Evolutionary conservation across 2,797 vertebrate genomes (phyloP).

Genomic region (Brachyrhaphis roseni): DNA sequence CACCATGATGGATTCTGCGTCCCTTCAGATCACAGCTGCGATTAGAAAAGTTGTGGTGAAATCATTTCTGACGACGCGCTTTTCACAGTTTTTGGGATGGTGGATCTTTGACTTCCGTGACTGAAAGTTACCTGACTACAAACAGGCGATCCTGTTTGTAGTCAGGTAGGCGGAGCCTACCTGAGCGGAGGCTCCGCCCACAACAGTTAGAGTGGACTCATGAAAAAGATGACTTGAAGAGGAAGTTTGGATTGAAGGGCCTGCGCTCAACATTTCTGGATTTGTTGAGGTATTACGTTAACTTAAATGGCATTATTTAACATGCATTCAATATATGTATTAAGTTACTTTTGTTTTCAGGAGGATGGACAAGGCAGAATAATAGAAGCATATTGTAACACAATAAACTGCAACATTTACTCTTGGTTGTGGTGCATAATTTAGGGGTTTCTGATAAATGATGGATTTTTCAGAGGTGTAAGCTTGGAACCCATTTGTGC

Average conservation of each 20-base stretch:
- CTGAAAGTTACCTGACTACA: slow-evolving; percentile 46
- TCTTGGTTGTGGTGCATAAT: background rate
- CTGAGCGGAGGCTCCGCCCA: slow-evolving; percentile 50
- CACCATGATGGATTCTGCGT: slow-evolving; percentile 58
- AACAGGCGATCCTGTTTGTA: background rate
- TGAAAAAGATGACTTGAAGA: background rate
- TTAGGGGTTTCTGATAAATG: background rate
- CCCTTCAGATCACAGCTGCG: slow-evolving; percentile 35
- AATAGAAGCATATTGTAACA: slow-evolving; percentile 7
- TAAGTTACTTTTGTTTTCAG: slow-evolving; percentile 33
- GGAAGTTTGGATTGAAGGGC: background rate
- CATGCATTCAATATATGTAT: background rate
- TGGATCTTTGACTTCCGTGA: slow-evolving; percentile 6
- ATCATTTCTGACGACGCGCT: slow-evolving; percentile 43
- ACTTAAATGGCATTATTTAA: no score
- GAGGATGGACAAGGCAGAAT: slow-evolving; percentile 57
- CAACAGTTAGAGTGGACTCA: background rate
- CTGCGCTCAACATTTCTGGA: slow-evolving; percentile 53
- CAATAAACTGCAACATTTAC: slow-evolving; percentile 23
- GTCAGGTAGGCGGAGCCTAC: no score
- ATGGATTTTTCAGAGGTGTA: background rate
- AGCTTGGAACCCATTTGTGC: no score
- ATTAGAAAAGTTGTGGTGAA: background rate
- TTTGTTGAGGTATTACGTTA: slow-evolving; percentile 57
- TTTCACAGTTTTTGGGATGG: background rate